phyloP scores from a whole-genome alignment of 2,888 invertebrate species.

The Acanthosepion lycidas region DNA sequence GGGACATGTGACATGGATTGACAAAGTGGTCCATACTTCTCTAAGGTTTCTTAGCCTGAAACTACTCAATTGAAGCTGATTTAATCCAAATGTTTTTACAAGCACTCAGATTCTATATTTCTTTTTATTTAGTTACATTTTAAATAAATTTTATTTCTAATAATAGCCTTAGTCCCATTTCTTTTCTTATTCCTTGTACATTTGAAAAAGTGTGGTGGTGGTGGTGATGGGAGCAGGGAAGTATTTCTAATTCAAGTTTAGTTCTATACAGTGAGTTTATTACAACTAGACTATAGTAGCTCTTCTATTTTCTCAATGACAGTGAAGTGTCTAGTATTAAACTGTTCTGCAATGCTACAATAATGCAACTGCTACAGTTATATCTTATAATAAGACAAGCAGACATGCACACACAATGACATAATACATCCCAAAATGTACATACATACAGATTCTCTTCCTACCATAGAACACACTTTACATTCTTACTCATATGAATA shows the following conservation, averaged over 20 bases:
- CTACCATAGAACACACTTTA: neutral
- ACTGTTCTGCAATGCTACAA: slow-evolving; percentile 18
- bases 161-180: neutral
- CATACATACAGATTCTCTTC: neutral
- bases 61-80: neutral
- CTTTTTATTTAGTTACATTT: neutral
- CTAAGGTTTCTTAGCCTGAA: neutral
- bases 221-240: neutral
- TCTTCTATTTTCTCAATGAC: slow-evolving; percentile 33
- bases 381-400: neutral
- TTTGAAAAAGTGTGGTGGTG: neutral
- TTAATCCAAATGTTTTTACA: neutral
- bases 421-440: neutral
- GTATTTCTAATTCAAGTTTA: neutral
- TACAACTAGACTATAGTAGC: slow-evolving; percentile 6
- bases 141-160: slow-evolving; percentile 9
- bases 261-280: slow-evolving; percentile 4
- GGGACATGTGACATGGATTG: neutral
- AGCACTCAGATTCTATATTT: neutral
- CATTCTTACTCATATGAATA: no score
- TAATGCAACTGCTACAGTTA: slow-evolving; percentile 33
- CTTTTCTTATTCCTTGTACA: neutral
- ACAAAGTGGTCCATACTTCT: neutral
- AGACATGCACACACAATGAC: slow-evolving; percentile 11
- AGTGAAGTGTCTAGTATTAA: slow-evolving; percentile 13